Base-by-base conservation (phyloP, 2,113 vertebrate genomes). In the Pygoscelis adeliae region DNA sequence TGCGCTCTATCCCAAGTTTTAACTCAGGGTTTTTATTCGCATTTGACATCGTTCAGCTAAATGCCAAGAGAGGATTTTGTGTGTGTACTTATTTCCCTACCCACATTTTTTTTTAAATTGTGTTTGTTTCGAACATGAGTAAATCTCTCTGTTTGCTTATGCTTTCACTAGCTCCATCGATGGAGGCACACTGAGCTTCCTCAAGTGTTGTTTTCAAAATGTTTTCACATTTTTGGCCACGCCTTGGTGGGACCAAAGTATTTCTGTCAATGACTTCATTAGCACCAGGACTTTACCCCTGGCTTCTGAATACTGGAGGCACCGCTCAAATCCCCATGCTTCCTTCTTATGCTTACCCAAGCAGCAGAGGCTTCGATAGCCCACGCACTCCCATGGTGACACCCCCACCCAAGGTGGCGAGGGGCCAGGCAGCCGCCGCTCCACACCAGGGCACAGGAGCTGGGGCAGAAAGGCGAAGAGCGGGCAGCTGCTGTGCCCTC, bases 1-100 rank as follows among this genome's bases (percentile, higher is more conserved):
- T 97, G 16, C 72, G 42, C 61, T 91, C 85, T 94, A 93, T 42
- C 81, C 92, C 92, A 94, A 76, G 95, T 92, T 98, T 95, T 94
- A 93, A 86, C 84, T 80, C 66, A 59, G 58, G 74, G 58, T 80
- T 98, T 97, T 97, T 97, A 89, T 97, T 97, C 93, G 20, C 93
- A 62, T 97, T 97, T 97, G 84, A 97, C 96, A 96, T 85, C 12
- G 1, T 96, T 97, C 95, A 85, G 87, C 29, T 55, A 95, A 85
- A 95, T 70, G 81, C 96, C 90, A 96, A 70, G 62, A 91, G 83
- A 95, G 56, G 87, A 79, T 74, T 92, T 88, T 93, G 26, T 69
- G 34, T 56, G 53, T n/a, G 36, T 25, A 12, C 23, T 91, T 73
- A 19, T 79, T 91, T 92, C 65, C 30, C 59, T 92, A 47, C 18